Evolutionary conservation across 1,140 invertebrate genomes (phyloP), one percentile per base, ranked within the genome.

Genomic region (Cydia strobilella): DNA sequence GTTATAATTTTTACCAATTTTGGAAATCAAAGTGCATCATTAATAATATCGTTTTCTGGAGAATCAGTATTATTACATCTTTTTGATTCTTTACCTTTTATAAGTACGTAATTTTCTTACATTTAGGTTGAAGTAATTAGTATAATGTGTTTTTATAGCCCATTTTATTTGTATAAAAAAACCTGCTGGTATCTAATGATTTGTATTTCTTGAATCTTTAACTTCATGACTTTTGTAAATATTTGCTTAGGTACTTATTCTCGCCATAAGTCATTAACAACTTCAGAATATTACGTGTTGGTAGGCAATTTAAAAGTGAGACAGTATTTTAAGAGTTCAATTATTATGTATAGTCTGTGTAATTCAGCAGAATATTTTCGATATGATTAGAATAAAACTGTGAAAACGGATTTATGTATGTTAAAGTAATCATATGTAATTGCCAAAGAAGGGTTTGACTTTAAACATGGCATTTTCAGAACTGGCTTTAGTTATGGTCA

Each of bases 321-420:
- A 86, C 77, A 69, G 79, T 86, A 86, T 86, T 86, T 86, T 84
- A 80, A 78, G 80, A 84, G 76, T 80, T 81, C 76, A 74, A 82
- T 82, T 86, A 84, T 84, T 82, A 76, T 45, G 42, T 45, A 45
- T 81, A 82, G 82, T 80, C 35, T 81, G 76, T 85, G 79, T 86
- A 84, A 79, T 82, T 85, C 77, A 81, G 82, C 80, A 86, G 81
- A 83, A 86, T 91, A 90, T 91, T 90, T 91, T 89, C 84, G 84
- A 91, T 87, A 87, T 88, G 69, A 86, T 84, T 87, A 90, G 87
- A 86, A 84, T 86, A 87, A 90, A 77, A 86, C 85, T 90, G 87
- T 90, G 80, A 85, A 88, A 84, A 79, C 83, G 86, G 81, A 86
- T 73, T 79, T 84, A 72, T 82, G 84, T 88, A 82, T 81, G 81